These are phyloP conservation scores for Drosophila lini DNA, from an alignment of 1,140 invertebrate species.

Conservation along the genomic window DNA sequence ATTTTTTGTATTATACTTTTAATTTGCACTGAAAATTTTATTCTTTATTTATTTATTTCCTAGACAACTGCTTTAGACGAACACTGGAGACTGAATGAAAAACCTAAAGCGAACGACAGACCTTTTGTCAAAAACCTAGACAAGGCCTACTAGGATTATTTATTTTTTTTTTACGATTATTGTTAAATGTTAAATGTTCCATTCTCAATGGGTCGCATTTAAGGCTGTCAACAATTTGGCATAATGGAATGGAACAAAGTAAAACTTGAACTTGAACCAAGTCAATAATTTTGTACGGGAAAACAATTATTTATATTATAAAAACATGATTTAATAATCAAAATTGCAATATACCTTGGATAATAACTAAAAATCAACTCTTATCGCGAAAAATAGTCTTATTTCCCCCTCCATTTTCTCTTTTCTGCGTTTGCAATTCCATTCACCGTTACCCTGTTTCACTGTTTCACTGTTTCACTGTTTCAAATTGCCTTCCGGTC, in stretches of 20 bases:
- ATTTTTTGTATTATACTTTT: neutral
- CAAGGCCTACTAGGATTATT: neutral
- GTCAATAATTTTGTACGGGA: neutral
- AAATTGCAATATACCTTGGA: neutral
- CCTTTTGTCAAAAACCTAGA: neutral
- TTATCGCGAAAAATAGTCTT: neutral
- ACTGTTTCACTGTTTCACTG: slow-evolving; percentile 27
- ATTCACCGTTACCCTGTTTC: slow-evolving; percentile 12
- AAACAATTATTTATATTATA: neutral
- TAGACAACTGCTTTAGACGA: neutral
- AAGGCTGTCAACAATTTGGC: too few relatives aligned
- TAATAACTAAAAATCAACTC: neutral
- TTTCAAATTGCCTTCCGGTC: slow-evolving; percentile 47
- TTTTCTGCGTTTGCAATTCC: neutral
- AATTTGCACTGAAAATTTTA: neutral
- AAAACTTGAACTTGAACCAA: neutral
- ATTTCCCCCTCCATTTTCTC: neutral
- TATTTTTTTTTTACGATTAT: neutral
- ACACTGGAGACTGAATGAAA: neutral
- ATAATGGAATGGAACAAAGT: neutral
- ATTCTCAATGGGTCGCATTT: neutral
- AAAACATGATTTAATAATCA: neutral
- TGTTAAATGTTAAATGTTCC: neutral
- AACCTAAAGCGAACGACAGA: neutral
- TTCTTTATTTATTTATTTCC: neutral